Evolutionary conservation across 64 coral and sea anemone species (phyloP), one percentile per base, ranked within the genome.

Genomic region (Pocillopora verrucosa): DNA sequence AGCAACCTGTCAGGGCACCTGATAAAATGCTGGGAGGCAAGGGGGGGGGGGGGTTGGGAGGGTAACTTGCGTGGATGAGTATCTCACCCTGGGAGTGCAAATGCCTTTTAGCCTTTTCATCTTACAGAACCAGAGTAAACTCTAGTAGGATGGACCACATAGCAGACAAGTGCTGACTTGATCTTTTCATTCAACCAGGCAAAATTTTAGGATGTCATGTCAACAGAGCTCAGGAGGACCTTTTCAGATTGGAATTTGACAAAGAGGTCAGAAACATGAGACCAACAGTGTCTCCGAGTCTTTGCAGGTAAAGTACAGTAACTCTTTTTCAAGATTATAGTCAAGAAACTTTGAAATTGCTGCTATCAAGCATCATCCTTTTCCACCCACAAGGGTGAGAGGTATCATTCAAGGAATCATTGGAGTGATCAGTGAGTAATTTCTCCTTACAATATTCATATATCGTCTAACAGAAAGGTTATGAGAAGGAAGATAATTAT

Each of bases 281-380:
- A 11, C 90, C 90, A 10, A 76, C 61, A 58, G 83, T 92, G 4
- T 76, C 65, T 1, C 90, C 90, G 5, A 92, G 62, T 63, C 30
- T 87, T 2, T 92, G 86, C 63, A 92, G 90, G 90, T 92, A 67
- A 11, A 12, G 3, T 60, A 24, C 0, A 0, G 7, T 4, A 4
- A 51, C 25, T 17, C 36, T 69, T 70, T n/a, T 2, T 19, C 74
- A 16, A 3, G 7, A 51, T 51, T 51, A 26, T 37, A 12, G 69
- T 0, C 20, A 25, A 24, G 69, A 73, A 11, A 20, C 69, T 73
- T 69, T 4, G 41, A 51, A 51, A 69, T 69, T 69, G 24, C 12
- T 69, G 24, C 24, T 69, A 69, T 69, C 12, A 14, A 76, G 19
- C 34, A 58, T 1, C 2, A 57, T 15, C 17, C 41, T 51, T 51